Percentiles rank a stretch among this genome's conserved stretches.
phyloP scores from a whole-genome alignment of 2,797 vertebrate species.

The Hemibagrus guttatus region DNA sequence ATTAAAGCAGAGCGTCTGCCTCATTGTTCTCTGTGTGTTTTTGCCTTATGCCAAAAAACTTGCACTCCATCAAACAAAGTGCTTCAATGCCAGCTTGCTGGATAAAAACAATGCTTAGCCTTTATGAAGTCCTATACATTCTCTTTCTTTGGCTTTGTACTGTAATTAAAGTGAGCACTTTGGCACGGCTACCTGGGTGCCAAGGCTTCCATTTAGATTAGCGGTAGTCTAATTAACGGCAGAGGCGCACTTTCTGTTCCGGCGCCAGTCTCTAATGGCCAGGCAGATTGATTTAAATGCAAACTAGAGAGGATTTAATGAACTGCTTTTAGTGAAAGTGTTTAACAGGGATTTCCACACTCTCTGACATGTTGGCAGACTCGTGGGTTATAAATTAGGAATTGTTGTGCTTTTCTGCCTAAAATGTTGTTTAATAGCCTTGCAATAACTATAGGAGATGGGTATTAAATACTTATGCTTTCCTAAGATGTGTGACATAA shows the following conservation, averaged over 20 bases:
- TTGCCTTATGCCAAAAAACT: neutral
- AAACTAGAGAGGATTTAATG: conserved; percentile 81
- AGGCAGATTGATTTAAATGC: conserved; percentile 80
- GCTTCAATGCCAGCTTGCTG: conserved; percentile 4
- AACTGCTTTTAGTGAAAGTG: conserved; percentile 76
- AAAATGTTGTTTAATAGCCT: conserved; percentile 57
- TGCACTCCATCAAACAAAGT: neutral
- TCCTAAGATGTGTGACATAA: conserved; percentile 21
- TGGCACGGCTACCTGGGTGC: conserved; percentile 68
- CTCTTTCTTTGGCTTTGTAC: conserved; percentile 62
- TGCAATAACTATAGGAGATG: conserved; percentile 50
- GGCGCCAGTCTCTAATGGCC: conserved; percentile 74
- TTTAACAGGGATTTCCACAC: conserved; percentile 76
- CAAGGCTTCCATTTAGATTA: conserved; percentile 78
- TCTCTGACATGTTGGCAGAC: conserved; percentile 70
- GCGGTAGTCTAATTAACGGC: conserved; percentile 73
- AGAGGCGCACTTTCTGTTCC: conserved; percentile 65
- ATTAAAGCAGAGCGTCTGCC: neutral
- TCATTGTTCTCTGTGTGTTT: neutral
- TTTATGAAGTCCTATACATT: conserved; percentile 55
- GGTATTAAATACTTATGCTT: conserved; percentile 40
- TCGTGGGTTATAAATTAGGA: conserved; percentile 72
- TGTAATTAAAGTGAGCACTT: conserved; percentile 78
- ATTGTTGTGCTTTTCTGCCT: conserved; percentile 63
- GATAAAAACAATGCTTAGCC: conserved; percentile 38